phyloP scores from a whole-genome alignment of 1,140 invertebrate species.

The Heliconius hermathena region DNA sequence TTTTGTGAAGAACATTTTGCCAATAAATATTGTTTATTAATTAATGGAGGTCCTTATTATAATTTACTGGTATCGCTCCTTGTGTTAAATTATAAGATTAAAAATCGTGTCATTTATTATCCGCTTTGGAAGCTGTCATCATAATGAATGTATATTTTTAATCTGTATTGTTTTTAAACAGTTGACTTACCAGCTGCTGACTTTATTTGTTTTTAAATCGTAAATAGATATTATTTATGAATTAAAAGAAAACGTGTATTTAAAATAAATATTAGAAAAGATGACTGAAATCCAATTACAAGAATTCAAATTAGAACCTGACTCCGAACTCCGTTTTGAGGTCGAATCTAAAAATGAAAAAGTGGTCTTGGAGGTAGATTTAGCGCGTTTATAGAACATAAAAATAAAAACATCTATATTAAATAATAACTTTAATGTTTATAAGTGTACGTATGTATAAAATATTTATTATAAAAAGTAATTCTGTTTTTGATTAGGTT shows the following conservation, averaged over 20 bases:
- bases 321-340: constrained; percentile 96
- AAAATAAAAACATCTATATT: not conserved
- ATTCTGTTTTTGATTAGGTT: constrained; percentile 83
- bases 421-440: not conserved
- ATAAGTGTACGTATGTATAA: not conserved
- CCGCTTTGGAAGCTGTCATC: too few relatives aligned
- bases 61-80: too few relatives aligned
- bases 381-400: not conserved
- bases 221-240: constrained; percentile 11
- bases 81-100: too few relatives aligned
- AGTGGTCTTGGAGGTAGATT: constrained; percentile 89
- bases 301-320: constrained; percentile 93
- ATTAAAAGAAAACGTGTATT: not conserved
- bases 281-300: constrained; percentile 82
- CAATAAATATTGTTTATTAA: too few relatives aligned
- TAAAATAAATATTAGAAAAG: constrained; percentile 28
- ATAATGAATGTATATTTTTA: not conserved
- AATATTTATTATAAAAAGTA: not conserved
- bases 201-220: constrained; percentile 14
- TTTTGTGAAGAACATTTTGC: too few relatives aligned
- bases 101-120: too few relatives aligned
- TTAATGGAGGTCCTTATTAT: too few relatives aligned
- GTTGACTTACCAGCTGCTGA: not conserved
- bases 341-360: constrained; percentile 94
- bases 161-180: constrained; percentile 6